phyloP scores from a whole-genome alignment of 2,113 vertebrate genomes.

The Mustela nigripes region DNA sequence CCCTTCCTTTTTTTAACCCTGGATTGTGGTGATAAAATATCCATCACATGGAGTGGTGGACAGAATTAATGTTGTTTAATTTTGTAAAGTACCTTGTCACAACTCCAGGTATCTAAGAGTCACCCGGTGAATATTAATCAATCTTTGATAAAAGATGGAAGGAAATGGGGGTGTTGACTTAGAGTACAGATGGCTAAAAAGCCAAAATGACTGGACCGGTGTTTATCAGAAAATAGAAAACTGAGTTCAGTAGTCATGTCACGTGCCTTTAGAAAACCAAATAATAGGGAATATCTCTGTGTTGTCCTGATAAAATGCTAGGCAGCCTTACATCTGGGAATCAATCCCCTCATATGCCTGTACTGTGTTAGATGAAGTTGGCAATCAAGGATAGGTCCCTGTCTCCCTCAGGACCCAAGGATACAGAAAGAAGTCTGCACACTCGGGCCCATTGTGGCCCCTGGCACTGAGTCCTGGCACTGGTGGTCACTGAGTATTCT shows the following conservation, averaged over 20 bases:
- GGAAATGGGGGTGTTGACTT: background rate
- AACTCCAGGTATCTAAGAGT: conserved; percentile 30
- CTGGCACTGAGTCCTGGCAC: too few species aligned
- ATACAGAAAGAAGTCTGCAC: background rate
- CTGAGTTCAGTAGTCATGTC: background rate
- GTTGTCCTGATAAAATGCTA: background rate
- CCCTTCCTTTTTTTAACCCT: background rate
- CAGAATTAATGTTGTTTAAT: conserved; percentile 67
- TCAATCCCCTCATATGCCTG: background rate
- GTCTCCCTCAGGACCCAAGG: background rate
- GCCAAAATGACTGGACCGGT: background rate
- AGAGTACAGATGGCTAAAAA: background rate
- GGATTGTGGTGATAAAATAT: conserved; percentile 35
- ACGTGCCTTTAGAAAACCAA: background rate
- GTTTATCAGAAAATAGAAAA: background rate
- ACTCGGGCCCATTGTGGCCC: too few species aligned
- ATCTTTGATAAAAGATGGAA: conserved; percentile 1
- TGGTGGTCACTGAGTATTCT: background rate
- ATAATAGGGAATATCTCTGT: background rate
- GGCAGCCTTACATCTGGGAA: background rate
- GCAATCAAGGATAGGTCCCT: background rate
- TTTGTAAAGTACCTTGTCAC: conserved; percentile 64
- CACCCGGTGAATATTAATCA: background rate
- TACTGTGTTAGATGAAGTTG: background rate
- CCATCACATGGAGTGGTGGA: background rate